Conservation (phyloP, 2,113 vertebrate species). For the Trematocara marginatum region DNA sequence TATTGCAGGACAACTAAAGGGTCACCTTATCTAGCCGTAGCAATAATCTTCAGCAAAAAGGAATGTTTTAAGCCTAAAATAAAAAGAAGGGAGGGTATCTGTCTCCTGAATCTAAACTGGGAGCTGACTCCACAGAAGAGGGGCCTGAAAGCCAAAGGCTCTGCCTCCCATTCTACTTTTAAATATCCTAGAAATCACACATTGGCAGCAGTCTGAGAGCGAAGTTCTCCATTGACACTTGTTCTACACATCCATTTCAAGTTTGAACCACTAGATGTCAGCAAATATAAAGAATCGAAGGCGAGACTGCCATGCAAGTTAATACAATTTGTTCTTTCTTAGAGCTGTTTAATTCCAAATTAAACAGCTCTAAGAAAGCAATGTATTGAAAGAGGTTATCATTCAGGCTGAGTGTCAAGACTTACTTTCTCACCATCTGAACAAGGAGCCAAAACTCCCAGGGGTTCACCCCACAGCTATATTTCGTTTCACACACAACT, state of each 20-base stretch:
- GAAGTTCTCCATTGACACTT: not conserved
- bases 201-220: not conserved
- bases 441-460: not conserved
- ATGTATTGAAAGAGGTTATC: not conserved
- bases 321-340: not conserved
- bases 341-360: not conserved
- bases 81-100: not conserved
- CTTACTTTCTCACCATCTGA: not conserved
- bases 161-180: not conserved
- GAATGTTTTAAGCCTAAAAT: not conserved
- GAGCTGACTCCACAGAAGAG: not conserved
- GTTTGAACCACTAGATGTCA: conserved; percentile 54
- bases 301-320: not conserved
- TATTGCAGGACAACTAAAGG: not conserved
- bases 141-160: not conserved
- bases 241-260: not conserved
- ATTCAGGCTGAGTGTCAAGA: not conserved
- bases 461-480: not conserved
- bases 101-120: not conserved
- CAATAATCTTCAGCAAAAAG: not conserved
- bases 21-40: not conserved
- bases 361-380: not conserved
- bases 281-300: conserved; percentile 40
- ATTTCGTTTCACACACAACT: not conserved
- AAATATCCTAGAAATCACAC: not conserved